Evolutionary conservation across 92 coral and sea anemone genomes (phyloP).

Genomic region (Epizoanthus stellaris): DNA sequence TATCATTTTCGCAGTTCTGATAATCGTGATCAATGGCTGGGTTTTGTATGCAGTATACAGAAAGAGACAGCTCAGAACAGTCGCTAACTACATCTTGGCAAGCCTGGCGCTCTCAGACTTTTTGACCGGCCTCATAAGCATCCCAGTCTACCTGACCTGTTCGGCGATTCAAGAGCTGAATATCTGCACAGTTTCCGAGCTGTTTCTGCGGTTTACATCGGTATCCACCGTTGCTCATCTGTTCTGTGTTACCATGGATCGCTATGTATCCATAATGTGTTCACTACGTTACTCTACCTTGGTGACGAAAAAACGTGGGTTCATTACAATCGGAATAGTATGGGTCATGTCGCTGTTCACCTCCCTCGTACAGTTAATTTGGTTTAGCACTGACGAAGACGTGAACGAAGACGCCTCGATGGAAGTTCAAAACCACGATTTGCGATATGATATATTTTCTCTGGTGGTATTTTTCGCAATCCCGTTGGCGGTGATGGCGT

Average conservation of each 20-base stretch:
- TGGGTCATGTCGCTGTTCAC: constrained; percentile 61
- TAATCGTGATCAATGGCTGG: constrained; percentile 59
- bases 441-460: constrained; percentile 48
- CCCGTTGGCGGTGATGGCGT: constrained; percentile 50
- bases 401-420: constrained; percentile 31
- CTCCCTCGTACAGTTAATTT: constrained; percentile 67
- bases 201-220: constrained; percentile 66
- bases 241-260: constrained; percentile 75
- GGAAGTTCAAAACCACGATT: constrained; percentile 34
- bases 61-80: constrained; percentile 59
- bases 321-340: constrained; percentile 41
- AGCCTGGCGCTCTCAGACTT: constrained; percentile 83
- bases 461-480: constrained; percentile 36
- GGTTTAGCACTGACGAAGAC: constrained; percentile 59
- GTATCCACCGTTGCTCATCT: constrained; percentile 76
- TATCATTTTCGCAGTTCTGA: constrained; percentile 67
- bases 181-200: constrained; percentile 48
- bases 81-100: constrained; percentile 69
- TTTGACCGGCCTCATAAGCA: constrained; percentile 65
- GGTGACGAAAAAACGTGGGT: constrained; percentile 72
- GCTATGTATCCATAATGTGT: constrained; percentile 77
- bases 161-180: constrained; percentile 45
- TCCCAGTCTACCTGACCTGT: constrained; percentile 67
- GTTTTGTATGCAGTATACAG: constrained; percentile 61
- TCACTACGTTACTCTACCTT: constrained; percentile 71